These are phyloP conservation scores for Phycodurus eques DNA, from an alignment of 2,113 vertebrate genomes.

Conservation along the genomic window DNA sequence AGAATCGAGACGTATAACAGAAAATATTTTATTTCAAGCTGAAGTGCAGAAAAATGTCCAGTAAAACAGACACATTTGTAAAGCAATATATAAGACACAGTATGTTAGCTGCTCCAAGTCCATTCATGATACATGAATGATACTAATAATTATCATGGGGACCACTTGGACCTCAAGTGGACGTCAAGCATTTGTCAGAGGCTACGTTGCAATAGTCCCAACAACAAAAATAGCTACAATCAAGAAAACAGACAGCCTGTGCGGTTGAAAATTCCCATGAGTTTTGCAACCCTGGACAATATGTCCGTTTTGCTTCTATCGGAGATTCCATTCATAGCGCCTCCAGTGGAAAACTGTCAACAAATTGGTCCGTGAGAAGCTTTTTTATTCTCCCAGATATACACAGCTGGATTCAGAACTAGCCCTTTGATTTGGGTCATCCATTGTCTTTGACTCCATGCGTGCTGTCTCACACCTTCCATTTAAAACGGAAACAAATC, in stretches of 20 bases:
- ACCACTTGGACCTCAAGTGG: slow-evolving; percentile 16
- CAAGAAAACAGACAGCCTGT: not conserved
- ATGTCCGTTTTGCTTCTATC: slow-evolving; percentile 7
- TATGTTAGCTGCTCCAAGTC: slow-evolving; percentile 51
- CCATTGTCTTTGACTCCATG: slow-evolving; percentile 17
- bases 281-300: slow-evolving; percentile 14
- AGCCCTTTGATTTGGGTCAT: slow-evolving; percentile 2
- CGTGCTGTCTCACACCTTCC: not conserved
- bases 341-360: slow-evolving; percentile 41
- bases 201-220: not conserved
- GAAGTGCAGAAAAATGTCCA: slow-evolving; percentile 25
- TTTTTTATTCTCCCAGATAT: not conserved
- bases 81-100: slow-evolving; percentile 48
- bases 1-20: not conserved
- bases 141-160: slow-evolving; percentile 29
- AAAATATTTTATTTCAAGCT: slow-evolving; percentile 42
- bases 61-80: slow-evolving; percentile 25
- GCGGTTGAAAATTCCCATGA: too few species aligned
- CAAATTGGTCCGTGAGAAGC: slow-evolving; percentile 47
- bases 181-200: not conserved
- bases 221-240: not conserved
- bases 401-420: slow-evolving; percentile 11
- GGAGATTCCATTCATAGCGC: slow-evolving; percentile 34
- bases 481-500: slow-evolving; percentile 89
- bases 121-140: slow-evolving; percentile 59